Conservation (phyloP, 2,888 invertebrate genomes). For the Agriotes lineatus region DNA sequence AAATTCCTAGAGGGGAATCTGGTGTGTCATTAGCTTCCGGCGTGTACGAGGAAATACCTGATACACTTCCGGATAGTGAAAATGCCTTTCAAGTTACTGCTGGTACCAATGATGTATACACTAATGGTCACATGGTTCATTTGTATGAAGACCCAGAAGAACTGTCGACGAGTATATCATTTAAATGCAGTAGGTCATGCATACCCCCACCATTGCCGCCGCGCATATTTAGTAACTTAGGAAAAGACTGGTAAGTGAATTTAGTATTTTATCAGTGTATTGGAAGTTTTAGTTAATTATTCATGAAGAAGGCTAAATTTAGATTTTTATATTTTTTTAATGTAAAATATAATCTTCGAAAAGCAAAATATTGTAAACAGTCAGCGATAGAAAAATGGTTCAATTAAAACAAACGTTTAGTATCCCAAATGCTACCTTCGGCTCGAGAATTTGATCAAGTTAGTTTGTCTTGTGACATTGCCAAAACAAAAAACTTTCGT, state of each 20-base stretch:
- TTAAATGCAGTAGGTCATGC: conserved; percentile 17
- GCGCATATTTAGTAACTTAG: conserved; percentile 30
- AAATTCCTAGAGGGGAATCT: conserved; percentile 68
- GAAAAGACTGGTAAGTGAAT: conserved; percentile 34
- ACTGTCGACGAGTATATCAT: conserved; percentile 1
- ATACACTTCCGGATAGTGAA: conserved; percentile 51
- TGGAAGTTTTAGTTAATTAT: too few relatives aligned
- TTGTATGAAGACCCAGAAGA: conserved; percentile 66
- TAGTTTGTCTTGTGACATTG: too few relatives aligned
- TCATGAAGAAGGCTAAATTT: too few relatives aligned
- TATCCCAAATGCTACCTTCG: too few relatives aligned
- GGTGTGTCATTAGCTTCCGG: conserved; percentile 74
- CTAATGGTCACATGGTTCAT: conserved; percentile 52
- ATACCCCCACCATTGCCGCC: conserved; percentile 63
- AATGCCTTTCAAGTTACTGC: neutral
- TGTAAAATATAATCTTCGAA: too few relatives aligned
- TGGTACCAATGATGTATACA: conserved; percentile 31
- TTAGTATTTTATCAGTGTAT: too few relatives aligned
- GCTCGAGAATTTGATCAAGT: too few relatives aligned
- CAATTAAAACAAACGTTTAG: too few relatives aligned
- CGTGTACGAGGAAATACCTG: conserved; percentile 78
- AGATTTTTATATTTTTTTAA: too few relatives aligned
- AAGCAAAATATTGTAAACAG: too few relatives aligned
- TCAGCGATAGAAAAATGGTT: too few relatives aligned
- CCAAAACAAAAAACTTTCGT: too few relatives aligned